Conservation (phyloP, 2,113 vertebrate species). For the Cyprinodon tularosa region DNA sequence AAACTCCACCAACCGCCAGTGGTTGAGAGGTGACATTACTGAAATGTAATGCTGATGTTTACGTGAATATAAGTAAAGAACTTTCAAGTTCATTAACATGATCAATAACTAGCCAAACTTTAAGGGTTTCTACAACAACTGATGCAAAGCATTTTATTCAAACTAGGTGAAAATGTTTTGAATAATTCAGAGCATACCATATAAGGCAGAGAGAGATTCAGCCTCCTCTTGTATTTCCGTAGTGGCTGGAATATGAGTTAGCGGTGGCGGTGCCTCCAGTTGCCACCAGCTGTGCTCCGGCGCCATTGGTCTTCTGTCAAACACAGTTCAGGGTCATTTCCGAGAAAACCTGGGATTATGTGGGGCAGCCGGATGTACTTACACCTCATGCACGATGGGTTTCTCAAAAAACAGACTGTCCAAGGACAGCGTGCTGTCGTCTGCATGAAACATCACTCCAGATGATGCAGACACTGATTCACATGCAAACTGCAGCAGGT, state of each 20-base stretch:
- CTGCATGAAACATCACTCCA: slow-evolving; percentile 78
- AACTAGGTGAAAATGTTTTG: slow-evolving; percentile 50
- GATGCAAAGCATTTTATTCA: slow-evolving; percentile 41
- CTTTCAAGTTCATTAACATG: slow-evolving; percentile 27
- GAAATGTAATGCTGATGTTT: not conserved
- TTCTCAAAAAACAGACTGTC: slow-evolving; percentile 87
- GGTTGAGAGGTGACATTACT: no score
- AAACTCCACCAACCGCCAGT: no score
- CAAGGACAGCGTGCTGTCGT: slow-evolving; percentile 77
- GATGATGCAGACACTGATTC: slow-evolving; percentile 28
- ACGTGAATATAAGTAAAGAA: slow-evolving; percentile 8
- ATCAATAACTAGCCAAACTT: slow-evolving; percentile 26
- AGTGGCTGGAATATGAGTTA: slow-evolving; percentile 86
- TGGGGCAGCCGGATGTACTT: slow-evolving; percentile 55
- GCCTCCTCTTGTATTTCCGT: slow-evolving; percentile 85
- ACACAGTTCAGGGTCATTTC: slow-evolving; percentile 11
- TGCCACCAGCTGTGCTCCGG: slow-evolving; percentile 78
- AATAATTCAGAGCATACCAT: slow-evolving; percentile 75
- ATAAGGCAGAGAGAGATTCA: slow-evolving; percentile 59
- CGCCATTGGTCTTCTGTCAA: slow-evolving; percentile 76
- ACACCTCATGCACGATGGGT: slow-evolving; percentile 83
- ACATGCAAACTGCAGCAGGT: not conserved
- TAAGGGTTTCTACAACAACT: slow-evolving; percentile 19
- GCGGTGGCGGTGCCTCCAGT: slow-evolving; percentile 79
- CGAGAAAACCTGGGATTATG: not conserved